These are phyloP conservation scores for Lordiphosa fenestrarum DNA, from an alignment of 2,888 invertebrate genomes.

Conservation along the genomic window DNA sequence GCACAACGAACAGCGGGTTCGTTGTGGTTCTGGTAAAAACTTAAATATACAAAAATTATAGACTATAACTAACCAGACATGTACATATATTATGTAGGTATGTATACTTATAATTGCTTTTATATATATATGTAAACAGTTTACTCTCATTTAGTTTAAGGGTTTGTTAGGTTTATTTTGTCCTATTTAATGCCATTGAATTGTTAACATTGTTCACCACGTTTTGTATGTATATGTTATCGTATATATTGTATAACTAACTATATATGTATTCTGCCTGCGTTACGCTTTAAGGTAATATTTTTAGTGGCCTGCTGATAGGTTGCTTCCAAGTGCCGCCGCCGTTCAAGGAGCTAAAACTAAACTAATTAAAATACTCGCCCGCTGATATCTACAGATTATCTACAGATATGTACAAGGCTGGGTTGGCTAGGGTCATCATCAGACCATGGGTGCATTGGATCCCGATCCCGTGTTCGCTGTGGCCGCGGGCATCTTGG, in stretches of 20 bases:
- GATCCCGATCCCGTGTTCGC: background rate
- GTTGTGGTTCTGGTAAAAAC: constrained; percentile 56
- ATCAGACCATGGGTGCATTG: constrained; percentile 53
- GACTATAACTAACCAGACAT: constrained; percentile 66
- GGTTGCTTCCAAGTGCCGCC: constrained; percentile 34
- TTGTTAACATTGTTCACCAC: constrained; percentile 75
- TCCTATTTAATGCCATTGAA: constrained; percentile 68
- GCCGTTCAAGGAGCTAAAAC: constrained; percentile 14
- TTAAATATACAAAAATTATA: constrained; percentile 70
- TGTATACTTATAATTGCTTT: constrained; percentile 30
- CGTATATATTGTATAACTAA: constrained; percentile 28
- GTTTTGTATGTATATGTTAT: constrained; percentile 56
- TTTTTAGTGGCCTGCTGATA: constrained; percentile 62
- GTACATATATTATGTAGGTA: constrained; percentile 26
- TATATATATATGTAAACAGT: constrained; percentile 59
- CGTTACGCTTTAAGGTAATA: constrained; percentile 74
- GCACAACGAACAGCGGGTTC: constrained; percentile 46
- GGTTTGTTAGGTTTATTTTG: constrained; percentile 34
- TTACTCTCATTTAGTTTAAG: constrained; percentile 30
- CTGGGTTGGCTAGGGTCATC: constrained; percentile 16
- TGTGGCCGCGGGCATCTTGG: constrained; percentile 24
- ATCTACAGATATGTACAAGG: constrained; percentile 30
- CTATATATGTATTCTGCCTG: constrained; percentile 39
- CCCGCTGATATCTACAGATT: constrained; percentile 10
- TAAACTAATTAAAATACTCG: constrained; percentile 24